Base-by-base conservation (phyloP, 2,888 invertebrate genomes). In the Drosophila robusta region DNA sequence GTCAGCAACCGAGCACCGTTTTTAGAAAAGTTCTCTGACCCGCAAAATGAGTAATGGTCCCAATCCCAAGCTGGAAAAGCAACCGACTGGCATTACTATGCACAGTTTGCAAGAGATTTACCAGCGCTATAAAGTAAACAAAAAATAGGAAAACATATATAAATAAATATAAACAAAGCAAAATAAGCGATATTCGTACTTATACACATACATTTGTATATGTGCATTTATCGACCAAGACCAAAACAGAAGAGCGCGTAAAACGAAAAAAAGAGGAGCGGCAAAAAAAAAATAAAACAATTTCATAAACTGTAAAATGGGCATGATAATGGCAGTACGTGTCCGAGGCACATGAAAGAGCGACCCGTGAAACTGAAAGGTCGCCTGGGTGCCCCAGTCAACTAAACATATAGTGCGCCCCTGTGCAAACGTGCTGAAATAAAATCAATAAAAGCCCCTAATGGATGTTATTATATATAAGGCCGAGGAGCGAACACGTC, bases 261-360 rank as follows among this genome's bases (percentile, higher is more conserved):
- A 29, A 9, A 9, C 38, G n/a, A 54, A 22, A 50, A 55, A 54
- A 61, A 49, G 64, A 44, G 36, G 29, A 34, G 9, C 29, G 14
- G 14, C 26, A 29, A 22, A 22, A 24, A 14, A 36, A 57, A 63
- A 60, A 63, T 63, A 71, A 88, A 80, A 88, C 86, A 89, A 86
- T 89, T 87, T 87, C 89, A 87, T 87, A 89, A 80, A 87, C 89
- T 87, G 89, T 69, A 82, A 87, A 89, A 88, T 66, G 83, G 82
- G 70, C 89, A 80, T 79, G 75, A 73, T 80, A 82, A 88, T 82
- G 88, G 73, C 56, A 45, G 69, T 75, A 87, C 86, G 83, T 87
- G 84, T 81, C 77, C 71, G 71, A 74, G 49, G 24, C 55, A 50
- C 64, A 57, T 52, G 41, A 62, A 76, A 68, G 41, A 49, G 80